Evolutionary conservation across 2,797 vertebrate genomes (phyloP), one percentile per base, ranked within the genome.

Genomic region (Antrozous pallidus): DNA sequence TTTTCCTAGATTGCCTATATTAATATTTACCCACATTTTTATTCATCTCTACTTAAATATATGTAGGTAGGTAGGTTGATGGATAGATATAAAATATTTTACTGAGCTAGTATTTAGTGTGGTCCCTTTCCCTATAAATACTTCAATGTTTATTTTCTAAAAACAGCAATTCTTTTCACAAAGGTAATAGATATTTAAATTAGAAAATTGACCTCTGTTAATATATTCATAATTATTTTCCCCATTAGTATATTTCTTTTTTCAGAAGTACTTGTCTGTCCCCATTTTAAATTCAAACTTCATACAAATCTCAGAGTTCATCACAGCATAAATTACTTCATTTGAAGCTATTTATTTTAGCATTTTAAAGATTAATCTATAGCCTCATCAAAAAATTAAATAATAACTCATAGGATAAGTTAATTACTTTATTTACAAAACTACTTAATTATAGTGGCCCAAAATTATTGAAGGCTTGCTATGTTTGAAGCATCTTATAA

Each of bases 361-460:
- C 24, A 75, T 88, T 73, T 86, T 71, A 86, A 93, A 79, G 51
- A 81, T 42, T 89, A 93, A 90, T 84, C 86, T 70, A 56, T 18
- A 79, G 13, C 31, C 79, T 89, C 69, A 85, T 67, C n/a, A 90
- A n/a, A 88, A 82, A 91, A 54, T 84, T 58, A 91, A 69, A 51
- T 88, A 58, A 42, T 83, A 92, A 77, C 22, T 70, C 69, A 86
- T 86, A 56, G 14, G 33, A 86, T 75, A 85, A 28, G 75, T 95
- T 74, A 85, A 92, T 94, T 85, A 81, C 16, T 90, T 94, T 91
- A 89, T 79, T 75, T 95, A 90, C 5, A 95, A 95, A 92, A 36
- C 8, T 38, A 80, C 61, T 83, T 58, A 90, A 83, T 61, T 83
- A 51, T 90, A 69, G 79, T 56, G 12, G 6, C 31, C 79, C 8